Percentiles rank a stretch among this genome's conserved stretches.
phyloP scores from a whole-genome alignment of 1,140 invertebrate species.

The Eupristina koningsbergeri region DNA sequence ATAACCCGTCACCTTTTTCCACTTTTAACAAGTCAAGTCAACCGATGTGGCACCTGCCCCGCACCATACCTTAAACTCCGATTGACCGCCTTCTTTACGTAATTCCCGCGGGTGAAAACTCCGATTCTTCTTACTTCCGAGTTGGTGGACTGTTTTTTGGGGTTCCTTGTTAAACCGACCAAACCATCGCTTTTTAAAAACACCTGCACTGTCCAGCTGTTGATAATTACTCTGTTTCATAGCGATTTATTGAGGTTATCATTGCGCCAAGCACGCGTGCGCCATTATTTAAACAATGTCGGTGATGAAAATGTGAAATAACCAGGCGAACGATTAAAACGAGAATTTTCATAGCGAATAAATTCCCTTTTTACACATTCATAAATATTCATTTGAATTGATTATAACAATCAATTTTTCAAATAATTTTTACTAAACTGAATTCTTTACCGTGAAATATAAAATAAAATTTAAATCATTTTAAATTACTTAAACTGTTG shows the following conservation, averaged over 20 bases:
- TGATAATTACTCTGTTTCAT: neutral
- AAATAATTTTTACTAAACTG: neutral
- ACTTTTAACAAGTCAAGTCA: conserved; percentile 31
- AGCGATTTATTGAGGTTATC: too few species aligned
- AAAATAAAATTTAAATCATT: neutral
- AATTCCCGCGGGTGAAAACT: neutral
- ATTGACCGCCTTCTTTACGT: conserved; percentile 11
- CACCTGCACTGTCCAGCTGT: too few species aligned
- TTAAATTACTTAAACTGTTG: neutral
- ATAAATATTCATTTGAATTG: neutral
- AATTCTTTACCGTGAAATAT: neutral
- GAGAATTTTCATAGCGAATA: neutral
- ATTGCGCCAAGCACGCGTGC: too few species aligned
- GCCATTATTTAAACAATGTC: too few species aligned
- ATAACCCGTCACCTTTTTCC: conserved; percentile 36
- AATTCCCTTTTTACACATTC: neutral
- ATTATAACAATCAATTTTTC: neutral
- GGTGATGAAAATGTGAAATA: neutral
- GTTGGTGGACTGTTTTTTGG: too few species aligned
- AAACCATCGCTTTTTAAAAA: too few species aligned
- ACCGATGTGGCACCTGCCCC: too few species aligned
- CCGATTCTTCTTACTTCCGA: too few species aligned
- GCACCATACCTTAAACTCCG: neutral
- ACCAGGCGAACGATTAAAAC: neutral
- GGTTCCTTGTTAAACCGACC: too few species aligned